A percentile compares a stretch with the other conserved stretches of the same genome.
These are phyloP conservation scores for Ctena decussata DNA, from an alignment of 2,888 invertebrate genomes.

Conservation along the genomic window DNA sequence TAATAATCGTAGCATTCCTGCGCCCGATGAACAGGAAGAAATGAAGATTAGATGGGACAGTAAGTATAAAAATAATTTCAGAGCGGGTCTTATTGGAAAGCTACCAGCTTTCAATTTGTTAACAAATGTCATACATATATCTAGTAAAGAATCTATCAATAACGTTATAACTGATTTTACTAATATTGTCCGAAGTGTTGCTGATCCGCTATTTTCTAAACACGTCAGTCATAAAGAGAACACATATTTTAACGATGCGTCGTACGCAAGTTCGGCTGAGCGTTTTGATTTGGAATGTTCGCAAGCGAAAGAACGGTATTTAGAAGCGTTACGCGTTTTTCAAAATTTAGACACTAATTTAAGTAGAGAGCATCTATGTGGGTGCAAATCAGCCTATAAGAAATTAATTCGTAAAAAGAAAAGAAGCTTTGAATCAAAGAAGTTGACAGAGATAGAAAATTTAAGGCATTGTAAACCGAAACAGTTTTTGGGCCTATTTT, in stretches of 20 bases:
- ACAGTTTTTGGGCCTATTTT: too few relatives aligned
- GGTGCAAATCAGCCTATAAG: neutral
- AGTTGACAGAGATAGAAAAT: too few relatives aligned
- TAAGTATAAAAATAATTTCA: neutral
- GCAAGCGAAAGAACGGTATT: constrained; percentile 7
- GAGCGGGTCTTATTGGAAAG: constrained; percentile 10
- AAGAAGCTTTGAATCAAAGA: neutral
- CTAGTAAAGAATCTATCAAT: too few relatives aligned
- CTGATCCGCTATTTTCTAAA: constrained; percentile 14
- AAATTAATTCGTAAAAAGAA: neutral
- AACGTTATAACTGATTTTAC: too few relatives aligned
- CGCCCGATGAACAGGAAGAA: neutral
- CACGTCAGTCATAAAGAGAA: neutral
- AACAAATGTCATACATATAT: neutral
- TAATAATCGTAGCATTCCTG: neutral
- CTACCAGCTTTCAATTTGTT: neutral
- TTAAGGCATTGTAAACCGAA: too few relatives aligned
- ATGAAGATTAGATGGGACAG: neutral
- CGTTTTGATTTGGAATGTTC: neutral
- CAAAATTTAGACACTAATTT: too few relatives aligned
- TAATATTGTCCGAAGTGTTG: too few relatives aligned
- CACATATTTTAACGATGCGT: neutral
- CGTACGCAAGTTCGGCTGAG: neutral
- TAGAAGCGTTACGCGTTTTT: too few relatives aligned
- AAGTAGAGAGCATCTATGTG: too few relatives aligned